Base-by-base conservation (phyloP, 2,113 vertebrate species). In the Corapipo altera region DNA sequence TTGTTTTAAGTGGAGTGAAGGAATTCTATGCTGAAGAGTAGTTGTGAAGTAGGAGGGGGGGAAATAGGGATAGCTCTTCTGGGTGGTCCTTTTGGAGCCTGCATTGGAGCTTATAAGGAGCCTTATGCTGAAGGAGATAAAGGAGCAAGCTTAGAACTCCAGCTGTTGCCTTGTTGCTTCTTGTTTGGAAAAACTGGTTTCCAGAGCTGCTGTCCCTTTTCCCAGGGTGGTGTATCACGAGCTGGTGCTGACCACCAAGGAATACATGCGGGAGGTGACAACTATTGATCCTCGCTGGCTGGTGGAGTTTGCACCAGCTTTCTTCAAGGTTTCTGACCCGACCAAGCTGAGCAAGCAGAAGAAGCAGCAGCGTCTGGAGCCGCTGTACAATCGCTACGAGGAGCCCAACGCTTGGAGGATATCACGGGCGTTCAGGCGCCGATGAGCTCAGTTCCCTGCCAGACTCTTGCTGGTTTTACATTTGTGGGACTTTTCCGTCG, bases 281-380 rank as follows among this genome's bases (percentile, higher is more conserved):
- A 99, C 99, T 73, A 99, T 99, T 2, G 99, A 99, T 83, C 99
- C 99, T 2, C 98, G 99, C 85, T 99, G 99, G 99, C 98, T 99
- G 85, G 99, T 99, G 80, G 99, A 99, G 88, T 99, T 99, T 51
- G 97, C 99, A 0, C 99, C 99, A 0, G 99, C 99, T 72, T 99
- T 99, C 98, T 99, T 99, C 97, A 99, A 99, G 96, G 99, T 99
- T 84, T 99, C 99, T 1, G 99, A 99, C 66, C 99, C 99, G 0
- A 99, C 99, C 11, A 99, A 99, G 64, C 98, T 99, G 94, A 99
- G 99, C 99, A 99, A 99, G 93, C 99, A 99, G 98, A 99, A 99
- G 97, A 99, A 99, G 86, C 99, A 99, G 96, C 99, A 99, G 95
- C 96, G 99, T 1, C 98, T 99, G 27, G 99, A 99, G 61, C 99